Conservation (phyloP, 2,113 vertebrate genomes). For the Cavia aperea region DNA sequence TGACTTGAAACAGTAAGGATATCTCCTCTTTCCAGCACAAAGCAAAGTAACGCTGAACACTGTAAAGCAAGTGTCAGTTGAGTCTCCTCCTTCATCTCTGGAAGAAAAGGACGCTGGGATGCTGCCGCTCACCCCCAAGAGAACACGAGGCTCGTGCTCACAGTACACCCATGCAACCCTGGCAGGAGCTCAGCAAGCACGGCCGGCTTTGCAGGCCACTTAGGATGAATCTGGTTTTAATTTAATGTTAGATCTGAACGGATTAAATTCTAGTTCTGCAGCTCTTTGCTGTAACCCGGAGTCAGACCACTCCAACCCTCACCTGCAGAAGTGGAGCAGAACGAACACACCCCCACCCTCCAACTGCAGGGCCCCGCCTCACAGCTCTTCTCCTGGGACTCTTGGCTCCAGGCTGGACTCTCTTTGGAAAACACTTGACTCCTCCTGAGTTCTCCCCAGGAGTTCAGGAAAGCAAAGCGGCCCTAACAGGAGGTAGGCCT, state of each 20-base stretch:
- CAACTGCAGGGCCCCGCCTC: not conserved
- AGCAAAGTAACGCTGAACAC: slow-evolving; percentile 26
- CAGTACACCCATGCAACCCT: not conserved
- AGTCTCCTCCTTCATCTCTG: slow-evolving; percentile 36
- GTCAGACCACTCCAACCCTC: not conserved
- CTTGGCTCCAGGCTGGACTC: slow-evolving; percentile 8
- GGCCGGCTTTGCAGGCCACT: not conserved
- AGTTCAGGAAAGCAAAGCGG: not conserved
- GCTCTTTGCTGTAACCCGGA: not conserved
- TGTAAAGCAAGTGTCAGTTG: slow-evolving; percentile 12
- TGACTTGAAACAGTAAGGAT: not conserved
- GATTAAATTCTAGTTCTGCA: not conserved
- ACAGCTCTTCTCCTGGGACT: not conserved
- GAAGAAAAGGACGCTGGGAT: not conserved
- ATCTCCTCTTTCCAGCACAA: not conserved
- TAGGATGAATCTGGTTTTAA: not conserved
- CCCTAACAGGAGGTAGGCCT: not conserved
- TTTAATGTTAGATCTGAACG: not conserved
- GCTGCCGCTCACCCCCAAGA: not conserved
- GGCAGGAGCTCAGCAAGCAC: not conserved
- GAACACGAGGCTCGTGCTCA: not conserved
- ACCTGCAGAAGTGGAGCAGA: not conserved
- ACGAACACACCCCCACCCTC: not conserved
- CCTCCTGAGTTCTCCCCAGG: not conserved
- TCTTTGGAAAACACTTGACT: slow-evolving; percentile 20